phyloP scores from a whole-genome alignment of 2,797 vertebrate genomes.

The Acomys russatus region DNA sequence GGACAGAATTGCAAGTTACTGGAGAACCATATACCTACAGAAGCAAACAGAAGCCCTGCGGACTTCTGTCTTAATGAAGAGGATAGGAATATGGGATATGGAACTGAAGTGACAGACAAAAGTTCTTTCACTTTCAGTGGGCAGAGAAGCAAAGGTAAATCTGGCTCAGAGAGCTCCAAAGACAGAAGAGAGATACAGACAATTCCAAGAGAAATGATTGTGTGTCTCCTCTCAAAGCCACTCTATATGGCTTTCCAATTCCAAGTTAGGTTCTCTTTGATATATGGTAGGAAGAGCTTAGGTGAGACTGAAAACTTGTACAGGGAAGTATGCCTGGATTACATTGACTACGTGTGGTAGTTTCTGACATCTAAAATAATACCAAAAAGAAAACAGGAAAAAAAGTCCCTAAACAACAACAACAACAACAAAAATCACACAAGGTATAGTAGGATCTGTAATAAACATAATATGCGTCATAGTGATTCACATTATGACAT shows the following conservation, averaged over 20 bases:
- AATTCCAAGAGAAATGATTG: background rate
- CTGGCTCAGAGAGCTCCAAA: background rate
- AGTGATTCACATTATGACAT: background rate
- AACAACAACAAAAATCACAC: background rate
- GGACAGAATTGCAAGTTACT: background rate
- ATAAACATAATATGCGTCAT: background rate
- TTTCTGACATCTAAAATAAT: slow-evolving; percentile 16
- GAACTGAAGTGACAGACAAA: background rate
- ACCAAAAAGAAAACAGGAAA: slow-evolving; percentile 6
- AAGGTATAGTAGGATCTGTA: background rate
- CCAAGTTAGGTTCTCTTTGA: background rate
- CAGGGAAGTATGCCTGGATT: background rate
- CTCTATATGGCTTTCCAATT: background rate
- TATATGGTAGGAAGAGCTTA: background rate
- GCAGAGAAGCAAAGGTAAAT: background rate
- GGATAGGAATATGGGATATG: background rate
- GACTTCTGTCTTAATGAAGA: background rate
- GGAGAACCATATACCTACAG: background rate
- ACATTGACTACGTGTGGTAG: background rate
- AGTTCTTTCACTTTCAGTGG: background rate
- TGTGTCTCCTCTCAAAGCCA: background rate
- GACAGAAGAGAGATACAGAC: background rate
- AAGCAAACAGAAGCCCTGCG: background rate
- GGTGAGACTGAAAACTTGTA: background rate
- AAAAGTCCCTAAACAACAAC: background rate